Evolutionary conservation across 2,113 vertebrate species (phyloP).

Genomic region (Circaetus gallicus): DNA sequence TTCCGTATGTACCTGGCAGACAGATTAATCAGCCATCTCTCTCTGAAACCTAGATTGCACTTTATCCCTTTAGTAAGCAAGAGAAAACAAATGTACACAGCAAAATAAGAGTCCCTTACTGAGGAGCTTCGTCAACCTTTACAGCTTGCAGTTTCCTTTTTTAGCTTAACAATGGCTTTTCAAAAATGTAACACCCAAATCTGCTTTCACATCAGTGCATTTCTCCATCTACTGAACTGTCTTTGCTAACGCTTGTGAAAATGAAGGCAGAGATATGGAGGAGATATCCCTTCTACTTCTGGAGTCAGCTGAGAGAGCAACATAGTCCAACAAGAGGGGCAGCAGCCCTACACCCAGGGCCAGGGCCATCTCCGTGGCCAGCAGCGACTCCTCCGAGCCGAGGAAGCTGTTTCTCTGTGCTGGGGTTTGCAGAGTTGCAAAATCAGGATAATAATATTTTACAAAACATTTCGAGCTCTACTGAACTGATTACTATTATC

Average conservation of each 20-base stretch:
- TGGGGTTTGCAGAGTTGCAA: background rate
- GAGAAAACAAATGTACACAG: conserved; percentile 38
- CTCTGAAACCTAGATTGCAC: conserved; percentile 67
- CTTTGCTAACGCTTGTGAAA: background rate
- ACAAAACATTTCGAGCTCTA: conserved; percentile 37
- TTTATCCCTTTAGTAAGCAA: conserved; percentile 68
- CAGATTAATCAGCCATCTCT: conserved; percentile 78
- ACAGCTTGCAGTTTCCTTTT: background rate
- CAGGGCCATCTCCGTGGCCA: background rate
- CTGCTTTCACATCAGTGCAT: background rate
- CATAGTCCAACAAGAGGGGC: background rate
- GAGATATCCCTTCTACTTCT: background rate
- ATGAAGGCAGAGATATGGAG: background rate
- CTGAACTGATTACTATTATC: conserved; percentile 59
- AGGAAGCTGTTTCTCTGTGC: background rate
- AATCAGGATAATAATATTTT: conserved; percentile 30
- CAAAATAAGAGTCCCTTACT: conserved; percentile 57
- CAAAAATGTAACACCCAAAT: conserved; percentile 6
- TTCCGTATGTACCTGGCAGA: conserved; percentile 82
- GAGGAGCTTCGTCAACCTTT: conserved; percentile 14
- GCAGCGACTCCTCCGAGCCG: background rate
- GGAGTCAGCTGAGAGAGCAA: background rate
- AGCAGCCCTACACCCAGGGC: background rate
- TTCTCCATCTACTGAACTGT: background rate
- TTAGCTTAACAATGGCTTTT: conserved; percentile 29